Conservation (phyloP, 1,140 invertebrate species). For the Habropoda laboriosa region DNA sequence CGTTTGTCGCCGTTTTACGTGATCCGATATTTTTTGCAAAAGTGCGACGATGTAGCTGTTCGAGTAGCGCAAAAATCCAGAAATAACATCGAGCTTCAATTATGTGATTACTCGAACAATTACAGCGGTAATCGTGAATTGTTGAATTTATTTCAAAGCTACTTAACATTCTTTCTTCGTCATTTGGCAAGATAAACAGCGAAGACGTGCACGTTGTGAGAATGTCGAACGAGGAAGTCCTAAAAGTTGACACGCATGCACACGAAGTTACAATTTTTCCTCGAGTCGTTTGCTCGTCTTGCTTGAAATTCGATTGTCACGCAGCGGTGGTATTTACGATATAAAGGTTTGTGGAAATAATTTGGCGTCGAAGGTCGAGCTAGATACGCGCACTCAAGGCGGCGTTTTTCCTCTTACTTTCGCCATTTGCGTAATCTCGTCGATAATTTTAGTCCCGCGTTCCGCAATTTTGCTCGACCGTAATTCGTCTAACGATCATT, state of each 20-base stretch:
- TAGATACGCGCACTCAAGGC: background rate
- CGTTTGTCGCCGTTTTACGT: background rate
- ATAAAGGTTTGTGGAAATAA: slow-evolving; percentile 19
- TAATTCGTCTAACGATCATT: slow-evolving; percentile 8
- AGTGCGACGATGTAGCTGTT: background rate
- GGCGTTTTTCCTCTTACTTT: slow-evolving; percentile 46
- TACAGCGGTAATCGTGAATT: background rate
- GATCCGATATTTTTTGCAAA: background rate
- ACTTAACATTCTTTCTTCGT: background rate
- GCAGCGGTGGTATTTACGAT: no score
- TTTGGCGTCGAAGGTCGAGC: slow-evolving; percentile 18
- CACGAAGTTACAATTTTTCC: background rate
- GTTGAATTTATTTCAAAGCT: background rate
- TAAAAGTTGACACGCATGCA: background rate
- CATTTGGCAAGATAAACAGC: background rate
- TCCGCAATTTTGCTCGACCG: background rate
- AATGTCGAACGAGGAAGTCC: background rate
- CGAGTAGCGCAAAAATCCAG: background rate
- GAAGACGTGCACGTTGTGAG: background rate
- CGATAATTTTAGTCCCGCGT: background rate
- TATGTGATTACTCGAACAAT: background rate
- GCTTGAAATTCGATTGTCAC: background rate
- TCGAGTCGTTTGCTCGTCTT: background rate
- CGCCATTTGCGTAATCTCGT: slow-evolving; percentile 17
- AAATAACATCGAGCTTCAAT: slow-evolving; percentile 5